phyloP scores from a whole-genome alignment of 1,140 invertebrate genomes.

The Trichonephila clavipes region DNA sequence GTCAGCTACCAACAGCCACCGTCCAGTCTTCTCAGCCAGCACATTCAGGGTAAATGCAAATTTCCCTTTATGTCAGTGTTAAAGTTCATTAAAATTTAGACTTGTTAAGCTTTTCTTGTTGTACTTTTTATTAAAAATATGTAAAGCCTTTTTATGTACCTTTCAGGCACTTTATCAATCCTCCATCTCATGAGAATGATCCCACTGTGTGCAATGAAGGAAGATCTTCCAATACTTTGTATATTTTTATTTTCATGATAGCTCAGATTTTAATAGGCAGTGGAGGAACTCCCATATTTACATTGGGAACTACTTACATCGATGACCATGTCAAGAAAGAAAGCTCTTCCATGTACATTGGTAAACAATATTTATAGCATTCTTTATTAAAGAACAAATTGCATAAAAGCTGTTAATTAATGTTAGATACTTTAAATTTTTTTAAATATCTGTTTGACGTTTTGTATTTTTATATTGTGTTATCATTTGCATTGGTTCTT shows the following conservation, averaged over 20 bases:
- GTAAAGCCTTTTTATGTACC: not conserved
- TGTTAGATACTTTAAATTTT: too few relatives aligned
- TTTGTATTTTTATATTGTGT: not conserved
- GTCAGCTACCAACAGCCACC: slow-evolving; percentile 77
- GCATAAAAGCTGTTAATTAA: too few relatives aligned
- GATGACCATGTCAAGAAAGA: slow-evolving; percentile 84
- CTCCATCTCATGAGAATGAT: slow-evolving; percentile 71
- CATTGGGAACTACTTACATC: slow-evolving; percentile 84
- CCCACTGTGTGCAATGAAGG: slow-evolving; percentile 77
- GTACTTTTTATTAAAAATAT: too few relatives aligned
- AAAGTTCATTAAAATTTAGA: too few relatives aligned
- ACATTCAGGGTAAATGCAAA: slow-evolving; percentile 73
- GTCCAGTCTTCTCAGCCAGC: slow-evolving; percentile 75
- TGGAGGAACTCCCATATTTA: slow-evolving; percentile 83
- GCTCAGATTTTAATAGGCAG: slow-evolving; percentile 83
- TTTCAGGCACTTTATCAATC: slow-evolving; percentile 77
- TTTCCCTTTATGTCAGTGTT: not conserved
- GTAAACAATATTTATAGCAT: slow-evolving; percentile 78
- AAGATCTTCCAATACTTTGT: slow-evolving; percentile 79
- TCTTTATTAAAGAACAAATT: too few relatives aligned
- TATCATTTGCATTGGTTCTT: not conserved
- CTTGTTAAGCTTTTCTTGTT: too few relatives aligned
- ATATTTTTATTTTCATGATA: slow-evolving; percentile 83
- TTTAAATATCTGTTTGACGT: too few relatives aligned
- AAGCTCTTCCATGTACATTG: slow-evolving; percentile 83